Base-by-base conservation (phyloP, 1,140 invertebrate genomes). In the Leptestheria dahalacensis region DNA sequence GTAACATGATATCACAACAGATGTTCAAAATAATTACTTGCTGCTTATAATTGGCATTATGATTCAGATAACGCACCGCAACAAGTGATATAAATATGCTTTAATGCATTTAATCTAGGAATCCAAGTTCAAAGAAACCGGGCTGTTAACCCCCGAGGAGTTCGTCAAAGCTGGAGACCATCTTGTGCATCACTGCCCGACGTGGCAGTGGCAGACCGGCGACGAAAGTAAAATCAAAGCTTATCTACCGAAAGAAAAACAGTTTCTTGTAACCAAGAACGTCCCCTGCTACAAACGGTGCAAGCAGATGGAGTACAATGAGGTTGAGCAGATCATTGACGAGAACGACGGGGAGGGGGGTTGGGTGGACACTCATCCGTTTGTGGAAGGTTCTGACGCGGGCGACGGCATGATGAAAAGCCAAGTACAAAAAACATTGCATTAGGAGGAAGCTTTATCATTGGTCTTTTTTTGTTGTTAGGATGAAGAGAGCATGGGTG, bases 301-400 rank as follows among this genome's bases (percentile, higher is more conserved):
- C 68, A 94, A 93, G 75, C 88, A 94, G 81, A 93, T 94, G 77
- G 88, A 92, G 70, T 93, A 92, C 71, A 84, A 85, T 65, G 86
- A 90, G 47, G 82, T 90, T 70, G 89, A 93, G 66, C 82, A 86
- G 68, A 81, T 91, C 46, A 90, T 97, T 68, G 91, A 95, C 72
- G 82, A 82, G 53, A 87, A 90, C 21, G 84, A 88, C 68, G 92
- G 93, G 73, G 55, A 79, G 65, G 91, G 89, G 60, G 95, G 95
- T 29, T 99, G 97, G 97, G 93, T 99, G 1, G 97, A 99, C 70
- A 99, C 96, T 18, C 95, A 99, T 75, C 92, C 95, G 73, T 89
- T 83, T 69, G 82, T 85, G 64, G 71, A 75, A 61, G 71, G 66
- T 52, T 53, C 57, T 11, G 58, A 61, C 21, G 57, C 65, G 29